Base-by-base conservation (phyloP, 2,888 invertebrate species). In the Parasteatoda lunata region DNA sequence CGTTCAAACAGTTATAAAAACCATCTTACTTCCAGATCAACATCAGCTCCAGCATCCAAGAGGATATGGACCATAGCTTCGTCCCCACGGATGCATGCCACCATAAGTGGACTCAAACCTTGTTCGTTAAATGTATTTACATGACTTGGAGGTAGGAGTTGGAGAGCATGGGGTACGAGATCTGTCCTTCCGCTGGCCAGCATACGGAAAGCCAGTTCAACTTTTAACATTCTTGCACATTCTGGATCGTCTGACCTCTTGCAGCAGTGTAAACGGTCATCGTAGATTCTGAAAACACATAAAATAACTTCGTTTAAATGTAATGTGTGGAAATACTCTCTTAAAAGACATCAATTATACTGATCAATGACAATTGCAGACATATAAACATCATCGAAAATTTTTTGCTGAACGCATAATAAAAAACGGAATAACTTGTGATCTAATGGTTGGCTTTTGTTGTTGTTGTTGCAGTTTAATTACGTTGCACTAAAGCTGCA, bases 91-190 rank as follows among this genome's bases (percentile, higher is more conserved):
- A 96, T 93, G 75, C 95, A 95, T 0, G 97, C 96, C 89, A 96
- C 93, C 96, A 97, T 97, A 48, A 97, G 93, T 0, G 96, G 96
- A 0, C 96, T 96, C 83, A 97, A 93, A 0, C 97, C 97, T 5
- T 94, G 87, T 68, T 88, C 89, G 64, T 89, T 88, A 52, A 89
- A 65, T 9, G 89, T 77, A 68, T 90, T 88, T 9, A 89, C 82
- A 9, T 83, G 92, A 0, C 94, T 92, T 0, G 94, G 93, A 0
- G 97, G 95, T 84, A 97, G 92, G 3, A 97, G 91, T 3, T 95
- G 93, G n/a, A 95, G 93, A 0, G 96, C 96, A 91, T 95, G 95
- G 0, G 95, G 94, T 77, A 96, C 93, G 11, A 97, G 92, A 90
- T 97, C 97, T 0, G 95, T 93, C 2, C 96, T 93, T 0, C 96